Percentiles rank a stretch among this genome's conserved stretches.
phyloP scores from a whole-genome alignment of 2,888 invertebrate species.

The Morpho deidamia region DNA sequence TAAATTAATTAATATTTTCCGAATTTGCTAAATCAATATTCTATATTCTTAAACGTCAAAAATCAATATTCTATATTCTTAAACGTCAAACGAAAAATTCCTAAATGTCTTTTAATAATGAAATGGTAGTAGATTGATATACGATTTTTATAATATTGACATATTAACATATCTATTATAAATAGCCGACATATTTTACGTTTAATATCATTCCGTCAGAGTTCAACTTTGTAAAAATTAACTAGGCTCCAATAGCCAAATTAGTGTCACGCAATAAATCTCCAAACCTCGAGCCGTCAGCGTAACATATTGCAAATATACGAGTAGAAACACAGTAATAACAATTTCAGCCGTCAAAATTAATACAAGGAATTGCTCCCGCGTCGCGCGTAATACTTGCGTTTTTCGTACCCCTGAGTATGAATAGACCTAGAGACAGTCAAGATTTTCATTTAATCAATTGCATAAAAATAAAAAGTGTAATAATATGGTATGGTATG shows the following conservation, averaged over 20 bases:
- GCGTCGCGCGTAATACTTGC: constrained; percentile 22
- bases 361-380: constrained; percentile 49
- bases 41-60: no score
- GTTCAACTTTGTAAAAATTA: constrained; percentile 4
- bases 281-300: constrained; percentile 8
- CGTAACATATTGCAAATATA: constrained; percentile 33
- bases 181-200: no score
- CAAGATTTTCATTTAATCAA: background rate
- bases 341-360: constrained; percentile 60
- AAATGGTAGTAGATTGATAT: no score
- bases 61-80: no score
- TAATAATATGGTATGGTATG: no score
- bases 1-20: no score
- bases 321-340: constrained; percentile 32
- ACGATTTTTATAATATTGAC: no score
- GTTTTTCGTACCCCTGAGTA: constrained; percentile 19
- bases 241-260: constrained; percentile 11
- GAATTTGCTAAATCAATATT: no score
- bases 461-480: background rate
- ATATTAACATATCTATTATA: no score
- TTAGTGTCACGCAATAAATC: constrained; percentile 24
- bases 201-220: background rate
- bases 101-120: no score
- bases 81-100: no score
- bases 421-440: constrained; percentile 9